Conservation (phyloP, 2,888 invertebrate species). For the Meta bourneti region DNA sequence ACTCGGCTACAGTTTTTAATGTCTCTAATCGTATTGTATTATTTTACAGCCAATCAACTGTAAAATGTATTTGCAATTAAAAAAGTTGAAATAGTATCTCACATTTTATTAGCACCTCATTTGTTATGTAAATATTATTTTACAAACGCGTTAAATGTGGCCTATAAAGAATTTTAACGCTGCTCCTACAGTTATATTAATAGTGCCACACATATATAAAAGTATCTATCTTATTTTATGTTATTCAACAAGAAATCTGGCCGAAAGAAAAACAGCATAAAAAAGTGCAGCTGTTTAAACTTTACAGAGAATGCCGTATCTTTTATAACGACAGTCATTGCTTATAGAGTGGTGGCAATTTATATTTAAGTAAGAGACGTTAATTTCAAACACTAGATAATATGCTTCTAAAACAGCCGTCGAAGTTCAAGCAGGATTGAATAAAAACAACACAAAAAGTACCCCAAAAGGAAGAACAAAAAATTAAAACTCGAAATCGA, state of each 20-base stretch:
- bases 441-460: conserved; percentile 42
- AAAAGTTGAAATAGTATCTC: no score
- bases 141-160: no score
- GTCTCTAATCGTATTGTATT: no score
- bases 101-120: no score
- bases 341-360: conserved; percentile 15
- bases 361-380: conserved; percentile 53
- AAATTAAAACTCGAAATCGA: conserved; percentile 49
- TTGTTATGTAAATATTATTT: no score
- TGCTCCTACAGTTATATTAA: no score
- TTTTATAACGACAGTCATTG: conserved; percentile 48
- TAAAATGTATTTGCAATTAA: no score
- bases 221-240: no score
- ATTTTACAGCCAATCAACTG: no score
- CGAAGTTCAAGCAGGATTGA: conserved; percentile 54
- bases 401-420: conserved; percentile 70
- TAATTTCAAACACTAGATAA: conserved; percentile 69
- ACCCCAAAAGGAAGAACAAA: conserved; percentile 14
- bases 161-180: no score
- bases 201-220: no score
- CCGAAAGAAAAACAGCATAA: background rate
- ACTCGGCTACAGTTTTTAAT: no score
- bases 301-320: background rate
- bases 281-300: conserved; percentile 22
- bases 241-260: background rate